Percentiles rank a stretch among this genome's conserved stretches.
phyloP scores from a whole-genome alignment of 1,140 invertebrate genomes.

The Drosophila miranda region DNA sequence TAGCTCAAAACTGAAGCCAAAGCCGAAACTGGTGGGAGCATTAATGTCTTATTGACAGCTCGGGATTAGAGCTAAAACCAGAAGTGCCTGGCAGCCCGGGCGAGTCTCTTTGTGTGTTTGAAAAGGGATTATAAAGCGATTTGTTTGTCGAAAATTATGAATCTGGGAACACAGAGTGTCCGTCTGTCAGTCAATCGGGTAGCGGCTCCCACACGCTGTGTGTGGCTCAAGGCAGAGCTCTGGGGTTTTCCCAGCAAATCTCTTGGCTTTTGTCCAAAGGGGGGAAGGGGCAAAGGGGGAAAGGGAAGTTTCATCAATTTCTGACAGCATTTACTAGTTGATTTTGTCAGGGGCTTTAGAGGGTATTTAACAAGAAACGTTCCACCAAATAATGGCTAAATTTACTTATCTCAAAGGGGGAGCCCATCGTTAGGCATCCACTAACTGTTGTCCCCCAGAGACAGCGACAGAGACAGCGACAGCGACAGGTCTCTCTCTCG shows the following conservation, averaged over 20 bases:
- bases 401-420: constrained; percentile 2
- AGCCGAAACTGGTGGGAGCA: constrained; percentile 47
- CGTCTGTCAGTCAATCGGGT: constrained; percentile 5
- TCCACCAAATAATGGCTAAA: background rate
- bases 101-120: constrained; percentile 63
- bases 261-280: constrained; percentile 29
- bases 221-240: constrained; percentile 31
- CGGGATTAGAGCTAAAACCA: constrained; percentile 69
- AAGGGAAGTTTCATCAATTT: constrained; percentile 33
- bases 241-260: constrained; percentile 28
- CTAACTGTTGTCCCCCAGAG: background rate
- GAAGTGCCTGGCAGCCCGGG: constrained; percentile 43
- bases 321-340: constrained; percentile 48
- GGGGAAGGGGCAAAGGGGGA: background rate
- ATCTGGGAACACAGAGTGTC: constrained; percentile 54
- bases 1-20: constrained; percentile 22
- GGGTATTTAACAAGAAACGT: background rate
- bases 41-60: constrained; percentile 80
- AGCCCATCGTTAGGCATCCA: background rate
- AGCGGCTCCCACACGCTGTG: constrained; percentile 67
- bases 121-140: constrained; percentile 80
- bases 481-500: background rate
- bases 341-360: constrained; percentile 16
- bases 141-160: constrained; percentile 80
- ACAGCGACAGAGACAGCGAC: too few species aligned